Evolutionary conservation across 1,140 invertebrate species (phyloP), one percentile per base, ranked within the genome.

Genomic region (Drosophila burlai): DNA sequence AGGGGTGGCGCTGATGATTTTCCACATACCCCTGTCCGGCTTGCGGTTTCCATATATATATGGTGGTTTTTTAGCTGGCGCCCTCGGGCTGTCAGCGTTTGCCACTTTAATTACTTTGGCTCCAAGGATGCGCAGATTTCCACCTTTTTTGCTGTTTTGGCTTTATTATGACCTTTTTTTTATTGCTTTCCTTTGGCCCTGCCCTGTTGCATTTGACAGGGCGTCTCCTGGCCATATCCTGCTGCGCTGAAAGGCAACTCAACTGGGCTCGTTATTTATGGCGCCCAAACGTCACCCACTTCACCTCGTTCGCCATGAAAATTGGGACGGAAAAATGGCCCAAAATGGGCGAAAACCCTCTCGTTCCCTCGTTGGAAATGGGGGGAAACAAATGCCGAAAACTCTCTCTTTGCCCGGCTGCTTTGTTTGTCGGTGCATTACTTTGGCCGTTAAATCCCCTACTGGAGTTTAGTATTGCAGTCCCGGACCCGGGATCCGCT

Each of bases 381-480:
- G 15, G 26, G 13, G 24, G 4, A 29, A 9, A 49, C 8, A 34
- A 71, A 31, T 49, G 34, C 54, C 36, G 16, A 75, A 75, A 66
- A 52, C 63, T 68, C 50, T 34, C 59, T 47, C 42, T 68, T 64
- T 81, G 71, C 69, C 69, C 52, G 75, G 71, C 71, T 80, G 85
- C 86, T 85, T 89, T 89, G 85, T 89, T 89, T 89, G 81, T 90
- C 85, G 79, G 81, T 89, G 85, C 85, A 89, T 89, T 89, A 89
- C 85, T 89, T 89, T 85, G 85, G 71, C 85, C 61, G 81, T 73
- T 85, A 90, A 89, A 85, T 82, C 85, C 78, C 72, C 54, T 47
- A 67, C 81, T 42, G 62, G 81, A 76, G 85, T 74, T 90, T 81
- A 73, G 74, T 74, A 67, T 73, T 78, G 72, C 83, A 71, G 61